These are phyloP conservation scores for Sebastes matsubarae DNA, from an alignment of 2,797 vertebrate species.

Conservation along the genomic window DNA sequence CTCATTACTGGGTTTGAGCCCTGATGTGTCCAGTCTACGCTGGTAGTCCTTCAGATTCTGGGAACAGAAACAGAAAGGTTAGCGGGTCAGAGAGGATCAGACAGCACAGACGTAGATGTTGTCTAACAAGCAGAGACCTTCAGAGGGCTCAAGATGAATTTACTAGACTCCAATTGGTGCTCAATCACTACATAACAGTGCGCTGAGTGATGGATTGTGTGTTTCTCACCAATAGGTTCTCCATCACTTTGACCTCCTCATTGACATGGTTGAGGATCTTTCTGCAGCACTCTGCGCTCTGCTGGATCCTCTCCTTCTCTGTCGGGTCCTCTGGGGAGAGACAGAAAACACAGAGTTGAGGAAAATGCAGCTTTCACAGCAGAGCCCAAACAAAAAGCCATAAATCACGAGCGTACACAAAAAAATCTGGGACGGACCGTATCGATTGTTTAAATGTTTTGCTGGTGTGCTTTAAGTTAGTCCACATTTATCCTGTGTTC, in stretches of 20 bases:
- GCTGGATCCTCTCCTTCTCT: conserved; percentile 84
- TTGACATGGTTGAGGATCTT: conserved; percentile 94
- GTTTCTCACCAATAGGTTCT: conserved; percentile 90
- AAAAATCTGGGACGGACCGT: not conserved
- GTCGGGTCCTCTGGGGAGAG: conserved; percentile 75
- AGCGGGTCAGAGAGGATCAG: conserved; percentile 24
- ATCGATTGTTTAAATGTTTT: conserved; percentile 23
- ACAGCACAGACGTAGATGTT: conserved; percentile 4
- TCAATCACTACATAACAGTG: conserved; percentile 38
- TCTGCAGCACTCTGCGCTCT: conserved; percentile 89
- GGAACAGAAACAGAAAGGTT: conserved; percentile 19
- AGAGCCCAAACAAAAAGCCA: conserved; percentile 29
- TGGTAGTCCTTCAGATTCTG: conserved; percentile 92
- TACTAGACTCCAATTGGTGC: conserved; percentile 35
- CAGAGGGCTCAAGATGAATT: conserved; percentile 46
- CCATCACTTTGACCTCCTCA: conserved; percentile 89
- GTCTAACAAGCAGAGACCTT: conserved; percentile 45
- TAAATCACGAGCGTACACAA: conserved; percentile 28
- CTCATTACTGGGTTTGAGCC: conserved; percentile 88
- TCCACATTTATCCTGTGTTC: not conserved
- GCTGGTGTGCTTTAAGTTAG: not conserved
- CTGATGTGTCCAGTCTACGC: conserved; percentile 89
- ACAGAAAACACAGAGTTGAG: conserved; percentile 21
- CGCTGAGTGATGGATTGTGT: conserved; percentile 19
- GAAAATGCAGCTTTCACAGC: conserved; percentile 46